Percentiles rank a stretch among this genome's conserved stretches.
phyloP scores from a whole-genome alignment of 2,113 vertebrate genomes.

The Peromyscus polionotus region DNA sequence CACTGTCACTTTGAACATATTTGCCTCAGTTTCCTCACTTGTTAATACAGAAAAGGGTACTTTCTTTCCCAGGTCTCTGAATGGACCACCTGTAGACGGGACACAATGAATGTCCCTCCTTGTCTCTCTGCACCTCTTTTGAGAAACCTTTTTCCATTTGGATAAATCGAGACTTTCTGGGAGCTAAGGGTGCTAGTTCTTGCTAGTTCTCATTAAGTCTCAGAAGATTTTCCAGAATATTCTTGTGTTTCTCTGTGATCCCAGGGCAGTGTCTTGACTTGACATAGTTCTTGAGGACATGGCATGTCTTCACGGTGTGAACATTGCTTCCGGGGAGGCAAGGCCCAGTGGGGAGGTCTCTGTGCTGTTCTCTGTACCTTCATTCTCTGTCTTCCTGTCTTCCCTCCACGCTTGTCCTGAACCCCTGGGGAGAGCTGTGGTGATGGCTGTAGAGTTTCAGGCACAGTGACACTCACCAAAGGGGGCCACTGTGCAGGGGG shows the following conservation, averaged over 20 bases:
- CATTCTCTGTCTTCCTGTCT: background rate
- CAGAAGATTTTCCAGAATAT: background rate
- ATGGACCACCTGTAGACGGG: background rate
- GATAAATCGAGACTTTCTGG: background rate
- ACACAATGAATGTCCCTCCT: background rate
- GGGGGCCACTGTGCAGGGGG: background rate
- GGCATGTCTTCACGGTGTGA: background rate
- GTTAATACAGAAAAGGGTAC: background rate
- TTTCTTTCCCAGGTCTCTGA: background rate
- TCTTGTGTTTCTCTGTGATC: background rate
- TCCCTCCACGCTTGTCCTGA: background rate
- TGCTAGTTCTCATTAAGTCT: background rate
- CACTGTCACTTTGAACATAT: background rate
- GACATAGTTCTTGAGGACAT: background rate
- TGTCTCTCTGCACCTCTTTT: background rate
- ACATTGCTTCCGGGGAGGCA: background rate
- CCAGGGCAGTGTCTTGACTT: background rate
- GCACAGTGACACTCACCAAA: background rate
- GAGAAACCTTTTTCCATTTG: background rate
- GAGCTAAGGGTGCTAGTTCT: background rate
- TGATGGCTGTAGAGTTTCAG: background rate
- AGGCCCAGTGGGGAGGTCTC: too few relatives aligned
- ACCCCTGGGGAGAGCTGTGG: background rate
- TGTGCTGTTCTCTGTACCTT: background rate
- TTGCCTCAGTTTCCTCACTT: constrained; percentile 20